Evolutionary conservation across 2,113 vertebrate species (phyloP).

Genomic region (Sialia sialis): DNA sequence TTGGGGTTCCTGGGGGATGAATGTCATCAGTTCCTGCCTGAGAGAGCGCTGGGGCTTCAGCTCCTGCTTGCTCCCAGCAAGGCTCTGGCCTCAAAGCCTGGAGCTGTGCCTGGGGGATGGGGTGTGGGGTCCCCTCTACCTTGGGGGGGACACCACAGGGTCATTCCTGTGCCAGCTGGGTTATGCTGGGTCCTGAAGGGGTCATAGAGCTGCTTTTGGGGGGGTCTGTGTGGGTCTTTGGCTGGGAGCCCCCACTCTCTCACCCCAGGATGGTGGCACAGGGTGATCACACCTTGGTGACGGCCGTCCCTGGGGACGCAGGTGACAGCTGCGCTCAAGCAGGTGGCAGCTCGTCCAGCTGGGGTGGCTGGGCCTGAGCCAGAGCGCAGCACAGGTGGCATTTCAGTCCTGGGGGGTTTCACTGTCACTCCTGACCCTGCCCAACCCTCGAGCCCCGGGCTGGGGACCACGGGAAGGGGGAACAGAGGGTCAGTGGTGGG

Average conservation of each 20-base stretch:
- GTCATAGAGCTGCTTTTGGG: background rate
- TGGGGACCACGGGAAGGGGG: background rate
- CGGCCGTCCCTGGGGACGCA: background rate
- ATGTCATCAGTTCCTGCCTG: background rate
- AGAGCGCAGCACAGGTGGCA: background rate
- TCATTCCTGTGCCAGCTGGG: background rate
- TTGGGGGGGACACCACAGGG: background rate
- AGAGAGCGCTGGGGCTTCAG: accelerated
- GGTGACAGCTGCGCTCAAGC: background rate
- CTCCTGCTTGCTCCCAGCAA: accelerated
- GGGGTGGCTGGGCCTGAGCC: background rate
- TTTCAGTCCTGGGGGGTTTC: background rate
- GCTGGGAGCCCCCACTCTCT: background rate
- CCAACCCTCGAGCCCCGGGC: accelerated
- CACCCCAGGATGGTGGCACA: accelerated
- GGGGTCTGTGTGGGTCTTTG: accelerated
- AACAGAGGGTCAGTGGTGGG: accelerated
- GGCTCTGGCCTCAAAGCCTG: background rate
- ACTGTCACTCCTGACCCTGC: accelerated
- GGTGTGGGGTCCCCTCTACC: background rate
- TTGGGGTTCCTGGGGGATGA: no score
- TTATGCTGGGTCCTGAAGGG: accelerated
- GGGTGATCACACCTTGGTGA: background rate
- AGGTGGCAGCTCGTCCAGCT: background rate
- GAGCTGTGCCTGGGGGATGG: background rate